A percentile compares a stretch with the other conserved stretches of the same genome.
phyloP scores from a whole-genome alignment of 2,113 vertebrate genomes.

The Python bivittatus region DNA sequence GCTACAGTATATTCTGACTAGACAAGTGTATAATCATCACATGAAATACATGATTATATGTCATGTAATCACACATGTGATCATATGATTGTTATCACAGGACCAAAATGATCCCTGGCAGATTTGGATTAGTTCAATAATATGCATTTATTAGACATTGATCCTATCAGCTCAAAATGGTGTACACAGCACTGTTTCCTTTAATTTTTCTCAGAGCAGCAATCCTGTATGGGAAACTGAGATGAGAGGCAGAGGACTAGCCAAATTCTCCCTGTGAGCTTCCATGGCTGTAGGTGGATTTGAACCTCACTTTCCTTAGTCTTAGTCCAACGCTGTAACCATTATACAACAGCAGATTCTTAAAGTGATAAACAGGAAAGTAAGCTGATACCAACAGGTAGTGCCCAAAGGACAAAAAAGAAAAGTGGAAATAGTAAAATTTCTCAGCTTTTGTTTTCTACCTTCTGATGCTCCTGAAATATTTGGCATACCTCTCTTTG shows the following conservation, averaged over 20 bases:
- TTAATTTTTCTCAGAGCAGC: neutral
- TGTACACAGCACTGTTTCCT: neutral
- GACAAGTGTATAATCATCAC: neutral
- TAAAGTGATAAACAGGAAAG: neutral
- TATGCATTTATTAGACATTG: neutral
- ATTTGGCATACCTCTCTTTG: neutral
- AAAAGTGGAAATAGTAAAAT: neutral
- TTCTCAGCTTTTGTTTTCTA: neutral
- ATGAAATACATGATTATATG: neutral
- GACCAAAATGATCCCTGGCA: neutral
- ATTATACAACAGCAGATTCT: neutral
- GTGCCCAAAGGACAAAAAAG: neutral
- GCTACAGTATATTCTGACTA: neutral
- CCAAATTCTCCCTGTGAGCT: neutral
- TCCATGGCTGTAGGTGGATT: neutral
- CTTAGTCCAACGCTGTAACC: neutral
- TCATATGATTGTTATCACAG: neutral
- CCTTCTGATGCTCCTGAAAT: neutral
- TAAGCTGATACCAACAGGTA: neutral
- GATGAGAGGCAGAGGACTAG: neutral
- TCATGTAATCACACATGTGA: neutral
- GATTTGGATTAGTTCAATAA: neutral
- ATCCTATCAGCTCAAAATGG: neutral
- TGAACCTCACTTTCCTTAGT: neutral
- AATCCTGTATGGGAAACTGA: neutral